Evolutionary conservation across 2,888 invertebrate genomes (phyloP).

Genomic region (Leucophora obtusa): DNA sequence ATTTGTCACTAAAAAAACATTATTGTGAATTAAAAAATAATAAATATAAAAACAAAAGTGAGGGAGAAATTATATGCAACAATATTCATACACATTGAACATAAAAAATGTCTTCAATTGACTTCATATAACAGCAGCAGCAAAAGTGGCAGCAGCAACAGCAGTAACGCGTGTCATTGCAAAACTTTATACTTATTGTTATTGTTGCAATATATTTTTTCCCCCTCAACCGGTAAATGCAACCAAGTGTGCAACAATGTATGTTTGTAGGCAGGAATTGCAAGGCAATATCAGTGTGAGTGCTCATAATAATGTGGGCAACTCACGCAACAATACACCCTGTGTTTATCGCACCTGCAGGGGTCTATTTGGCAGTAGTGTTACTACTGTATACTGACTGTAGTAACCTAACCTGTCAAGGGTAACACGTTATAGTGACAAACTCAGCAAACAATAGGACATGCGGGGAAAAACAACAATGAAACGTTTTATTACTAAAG

Average conservation of each 20-base stretch:
- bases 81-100: slow-evolving; percentile 7
- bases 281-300: slow-evolving; percentile 3
- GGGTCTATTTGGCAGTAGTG: slow-evolving; percentile 45
- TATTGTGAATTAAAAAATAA: slow-evolving; percentile 44
- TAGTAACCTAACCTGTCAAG: slow-evolving; percentile 39
- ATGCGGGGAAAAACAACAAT: not conserved
- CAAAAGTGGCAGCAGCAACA: slow-evolving; percentile 13
- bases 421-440: slow-evolving; percentile 48
- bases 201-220: slow-evolving; percentile 19
- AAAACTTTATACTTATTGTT: slow-evolving; percentile 20
- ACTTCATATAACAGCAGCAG: slow-evolving; percentile 26
- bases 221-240: slow-evolving; percentile 17
- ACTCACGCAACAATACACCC: slow-evolving; percentile 55
- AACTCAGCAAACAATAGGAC: slow-evolving; percentile 14
- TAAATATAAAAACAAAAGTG: slow-evolving; percentile 50
- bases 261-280: slow-evolving; percentile 11
- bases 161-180: slow-evolving; percentile 43
- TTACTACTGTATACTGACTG: slow-evolving; percentile 23
- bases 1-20: slow-evolving; percentile 35
- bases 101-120: slow-evolving; percentile 46
- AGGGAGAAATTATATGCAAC: slow-evolving; percentile 27
- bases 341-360: slow-evolving; percentile 56
- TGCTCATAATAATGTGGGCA: slow-evolving; percentile 37
- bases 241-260: slow-evolving; percentile 50
- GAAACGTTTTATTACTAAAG: not conserved